phyloP scores from a whole-genome alignment of 2,888 invertebrate species.

The Agriopis marginaria region DNA sequence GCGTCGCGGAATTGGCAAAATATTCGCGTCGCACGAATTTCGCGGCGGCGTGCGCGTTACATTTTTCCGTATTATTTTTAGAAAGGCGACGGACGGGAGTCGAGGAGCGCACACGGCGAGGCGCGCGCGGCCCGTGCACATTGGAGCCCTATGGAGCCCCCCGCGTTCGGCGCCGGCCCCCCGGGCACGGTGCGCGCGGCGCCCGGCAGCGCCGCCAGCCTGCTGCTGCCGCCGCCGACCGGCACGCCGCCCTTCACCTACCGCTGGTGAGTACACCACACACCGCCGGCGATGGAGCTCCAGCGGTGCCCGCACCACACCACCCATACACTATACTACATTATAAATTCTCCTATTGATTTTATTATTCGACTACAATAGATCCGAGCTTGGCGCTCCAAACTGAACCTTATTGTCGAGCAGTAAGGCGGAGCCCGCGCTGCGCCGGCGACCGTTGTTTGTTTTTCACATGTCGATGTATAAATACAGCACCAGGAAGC shows the following conservation, averaged over 20 bases:
- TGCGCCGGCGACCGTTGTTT: slow-evolving; percentile 74
- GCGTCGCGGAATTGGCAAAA: slow-evolving; percentile 71
- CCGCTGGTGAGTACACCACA: slow-evolving; percentile 64
- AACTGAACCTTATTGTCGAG: slow-evolving; percentile 46
- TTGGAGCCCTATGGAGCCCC: slow-evolving; percentile 82
- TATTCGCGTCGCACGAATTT: slow-evolving; percentile 77
- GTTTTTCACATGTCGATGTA: slow-evolving; percentile 81
- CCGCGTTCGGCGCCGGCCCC: slow-evolving; percentile 68
- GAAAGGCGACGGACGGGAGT: slow-evolving; percentile 79
- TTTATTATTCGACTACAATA: slow-evolving; percentile 39
- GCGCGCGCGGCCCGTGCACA: slow-evolving; percentile 80
- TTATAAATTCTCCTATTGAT: slow-evolving; percentile 18
- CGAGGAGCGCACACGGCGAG: slow-evolving; percentile 73
- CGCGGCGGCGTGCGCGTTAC: slow-evolving; percentile 69
- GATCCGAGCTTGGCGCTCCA: slow-evolving; percentile 21
- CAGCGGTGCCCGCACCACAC: slow-evolving; percentile 3
- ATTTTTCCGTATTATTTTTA: slow-evolving; percentile 85
- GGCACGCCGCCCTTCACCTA: slow-evolving; percentile 77
- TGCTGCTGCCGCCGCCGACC: slow-evolving; percentile 65
- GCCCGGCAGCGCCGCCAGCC: slow-evolving; percentile 67
- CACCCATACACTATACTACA: neutral
- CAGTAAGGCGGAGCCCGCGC: slow-evolving; percentile 47
- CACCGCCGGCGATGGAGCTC: neutral
- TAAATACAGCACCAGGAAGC: slow-evolving; percentile 82
- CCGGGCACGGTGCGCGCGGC: slow-evolving; percentile 68